Base-by-base conservation (phyloP, 2,888 invertebrate genomes). In the Euplexia lucipara region DNA sequence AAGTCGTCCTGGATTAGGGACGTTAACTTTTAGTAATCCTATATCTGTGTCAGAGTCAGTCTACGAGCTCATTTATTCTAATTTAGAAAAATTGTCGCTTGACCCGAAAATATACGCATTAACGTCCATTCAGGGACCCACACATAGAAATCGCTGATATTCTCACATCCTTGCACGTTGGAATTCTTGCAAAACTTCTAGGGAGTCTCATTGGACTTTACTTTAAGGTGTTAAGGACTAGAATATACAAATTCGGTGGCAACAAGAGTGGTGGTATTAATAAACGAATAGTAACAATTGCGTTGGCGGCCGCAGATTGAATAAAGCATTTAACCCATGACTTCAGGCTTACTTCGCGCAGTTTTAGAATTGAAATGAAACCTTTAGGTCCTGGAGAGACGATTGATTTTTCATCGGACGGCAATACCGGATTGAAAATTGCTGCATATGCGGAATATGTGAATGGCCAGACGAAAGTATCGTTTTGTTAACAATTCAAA, bases 271-370 rank as follows among this genome's bases (percentile, higher is more conserved):
- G 84, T 73, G 54, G 80, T 76, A n/a, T n/a, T n/a, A 80, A 85
- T 88, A 86, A 88, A 79, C 78, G 85, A 89, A 88, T 88, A 88
- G 89, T 89, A 89, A 90, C 92, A 91, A 92, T 91, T 90, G 91
- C 88, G 90, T 89, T 84, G 90, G 90, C 85, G 91, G 88, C 84
- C 86, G 89, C 90, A 92, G 88, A 94, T 93, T 93, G 90, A 92
- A 93, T 93, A 88, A 91, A 90, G 81, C 87, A 86, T 91, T 92
- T 92, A 91, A 92, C 90, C 88, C 86, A 86, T 88, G 91, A 86
- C 87, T 88, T 81, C 70, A 58, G 63, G 45, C 56, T 73, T 59
- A 56, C 35, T 52, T 59, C 30, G 45, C 8, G 12, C 9, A 22
- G 8, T 49, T 39, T 32, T 9, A 7, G 12, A 14, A 34, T 49